Evolutionary conservation across 2,888 invertebrate genomes (phyloP), one percentile per base, ranked within the genome.

Genomic region (Cryptocephalus primarius): DNA sequence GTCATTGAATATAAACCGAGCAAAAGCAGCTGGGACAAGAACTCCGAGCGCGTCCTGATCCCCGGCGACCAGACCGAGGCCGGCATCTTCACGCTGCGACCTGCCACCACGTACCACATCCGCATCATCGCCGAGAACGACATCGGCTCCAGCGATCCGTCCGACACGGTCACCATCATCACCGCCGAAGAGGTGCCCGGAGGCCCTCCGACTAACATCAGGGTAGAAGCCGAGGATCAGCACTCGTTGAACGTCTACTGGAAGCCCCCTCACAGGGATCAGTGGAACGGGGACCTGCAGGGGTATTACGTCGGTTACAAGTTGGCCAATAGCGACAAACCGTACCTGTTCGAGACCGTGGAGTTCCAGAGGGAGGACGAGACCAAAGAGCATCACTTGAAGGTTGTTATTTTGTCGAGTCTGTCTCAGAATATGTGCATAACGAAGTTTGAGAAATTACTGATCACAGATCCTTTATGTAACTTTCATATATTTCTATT

Each of bases 121-220:
- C 78, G 92, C 54, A 89, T 95, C 61, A 87, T 92, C 2, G 93
- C 93, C 48, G 90, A 93, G 72, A 95, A 95, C 63, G 89, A 89
- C 69, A 83, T 94, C 51, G 94, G 95, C 45, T 80, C 83, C n/a
- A 93, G 94, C 32, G 87, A 88, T 56, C 88, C 91, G 2, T 94
- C 94, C 0, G 91, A 93, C 63, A 86, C 88, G 1, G 91, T 94
- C 2, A 88, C 88, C 2, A 94, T 95, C 54, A 93, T 93, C 52
- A 96, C 96, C 32, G 91, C 93, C 34, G 95, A 96, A 72, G 93
- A 94, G 77, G 78, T 46, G 10, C 53, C 55, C 38, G 85, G 87
- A 48, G 89, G 88, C 40, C 85, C 88, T 49, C 88, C 90, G 40
- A 87, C 85, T 52, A 82, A 80, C 55, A 84, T 89, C 34, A 83